Conservation (phyloP, 2,888 invertebrate species). For the Limnephilus auricula region DNA sequence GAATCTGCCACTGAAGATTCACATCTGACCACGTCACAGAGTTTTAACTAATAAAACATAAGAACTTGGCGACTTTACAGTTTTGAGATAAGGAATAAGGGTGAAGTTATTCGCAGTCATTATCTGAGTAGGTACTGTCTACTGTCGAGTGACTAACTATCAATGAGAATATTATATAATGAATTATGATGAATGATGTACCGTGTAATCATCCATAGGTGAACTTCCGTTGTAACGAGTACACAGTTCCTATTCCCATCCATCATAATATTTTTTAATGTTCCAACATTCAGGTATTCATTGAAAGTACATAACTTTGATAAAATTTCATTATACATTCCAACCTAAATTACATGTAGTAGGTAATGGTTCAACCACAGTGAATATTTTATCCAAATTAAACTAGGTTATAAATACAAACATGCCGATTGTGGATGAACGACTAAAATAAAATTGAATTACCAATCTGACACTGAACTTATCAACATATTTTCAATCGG, state of each 20-base stretch:
- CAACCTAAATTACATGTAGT: not conserved
- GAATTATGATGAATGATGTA: not conserved
- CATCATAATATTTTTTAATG: not conserved
- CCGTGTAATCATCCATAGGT: conserved; percentile 3
- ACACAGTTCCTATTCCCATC: not conserved
- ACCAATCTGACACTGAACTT: not conserved
- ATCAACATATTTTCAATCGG: not conserved
- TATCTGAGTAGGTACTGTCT: not conserved
- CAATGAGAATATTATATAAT: not conserved
- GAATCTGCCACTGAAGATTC: not conserved
- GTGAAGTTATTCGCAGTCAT: not conserved
- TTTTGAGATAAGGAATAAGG: not conserved
- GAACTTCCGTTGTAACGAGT: not conserved
- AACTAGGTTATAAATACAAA: not conserved
- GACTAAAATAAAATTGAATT: not conserved
- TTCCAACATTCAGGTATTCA: not conserved
- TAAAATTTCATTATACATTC: not conserved
- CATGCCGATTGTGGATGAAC: not conserved
- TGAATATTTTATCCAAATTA: not conserved
- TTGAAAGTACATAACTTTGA: not conserved
- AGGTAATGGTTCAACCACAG: not conserved
- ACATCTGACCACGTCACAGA: not conserved
- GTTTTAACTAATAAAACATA: not conserved
- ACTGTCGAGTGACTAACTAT: not conserved
- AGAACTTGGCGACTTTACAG: not conserved